These are phyloP conservation scores for Oryzias javanicus DNA, from an alignment of 2,113 vertebrate genomes.

Conservation along the genomic window DNA sequence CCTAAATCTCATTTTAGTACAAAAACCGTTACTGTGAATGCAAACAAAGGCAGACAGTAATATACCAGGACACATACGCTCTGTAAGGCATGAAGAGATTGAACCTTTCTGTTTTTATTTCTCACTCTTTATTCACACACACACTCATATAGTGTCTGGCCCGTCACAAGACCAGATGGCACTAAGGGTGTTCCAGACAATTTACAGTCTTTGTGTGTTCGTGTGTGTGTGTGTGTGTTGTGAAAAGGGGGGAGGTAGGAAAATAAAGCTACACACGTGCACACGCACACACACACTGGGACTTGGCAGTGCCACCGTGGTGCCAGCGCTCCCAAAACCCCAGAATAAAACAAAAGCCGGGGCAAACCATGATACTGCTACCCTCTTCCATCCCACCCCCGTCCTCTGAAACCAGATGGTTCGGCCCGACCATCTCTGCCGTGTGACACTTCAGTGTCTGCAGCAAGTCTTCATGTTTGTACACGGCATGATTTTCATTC, in stretches of 20 bases:
- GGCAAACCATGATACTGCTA: constrained; percentile 53
- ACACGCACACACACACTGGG: constrained; percentile 31
- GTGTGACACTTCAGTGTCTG: constrained; percentile 42
- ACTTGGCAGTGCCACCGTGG: constrained; percentile 64
- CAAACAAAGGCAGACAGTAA: constrained; percentile 28
- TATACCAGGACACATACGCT: constrained; percentile 14
- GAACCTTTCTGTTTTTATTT: constrained; percentile 18
- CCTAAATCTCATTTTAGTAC: constrained; percentile 26
- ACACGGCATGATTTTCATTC: constrained; percentile 18
- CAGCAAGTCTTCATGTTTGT: constrained; percentile 37
- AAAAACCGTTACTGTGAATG: constrained; percentile 25
- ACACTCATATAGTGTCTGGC: constrained; percentile 49
- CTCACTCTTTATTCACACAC: neutral
- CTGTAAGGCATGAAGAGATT: constrained; percentile 11
- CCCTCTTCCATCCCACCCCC: constrained; percentile 34
- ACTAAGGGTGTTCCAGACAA: constrained; percentile 72
- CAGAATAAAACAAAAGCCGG: constrained; percentile 71
- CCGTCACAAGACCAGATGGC: constrained; percentile 73
- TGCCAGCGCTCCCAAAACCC: constrained; percentile 60
- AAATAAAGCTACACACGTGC: constrained; percentile 27
- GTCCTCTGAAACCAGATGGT: constrained; percentile 57
- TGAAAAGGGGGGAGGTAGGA: constrained; percentile 37
- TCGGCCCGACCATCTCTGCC: constrained; percentile 50
- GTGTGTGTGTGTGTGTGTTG: constrained; percentile 21
- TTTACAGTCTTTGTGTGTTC: constrained; percentile 51